phyloP scores from a whole-genome alignment of 2,797 vertebrate genomes.

The Anguilla anguilla region DNA sequence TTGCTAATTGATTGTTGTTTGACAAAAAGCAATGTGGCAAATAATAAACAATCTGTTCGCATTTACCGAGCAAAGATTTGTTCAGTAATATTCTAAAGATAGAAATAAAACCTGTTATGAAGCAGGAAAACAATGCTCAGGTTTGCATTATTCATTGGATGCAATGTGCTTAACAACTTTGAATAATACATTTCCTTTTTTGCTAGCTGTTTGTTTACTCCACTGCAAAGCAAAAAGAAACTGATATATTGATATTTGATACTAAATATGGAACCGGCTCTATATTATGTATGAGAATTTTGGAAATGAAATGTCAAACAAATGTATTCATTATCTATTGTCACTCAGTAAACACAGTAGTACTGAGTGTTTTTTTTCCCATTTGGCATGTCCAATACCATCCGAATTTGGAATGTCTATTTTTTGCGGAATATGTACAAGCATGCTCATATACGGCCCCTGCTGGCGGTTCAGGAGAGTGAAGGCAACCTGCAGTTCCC shows the following conservation, averaged over 20 bases:
- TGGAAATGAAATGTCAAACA: too few species aligned
- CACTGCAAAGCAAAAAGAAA: not conserved
- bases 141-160: not conserved
- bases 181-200: conserved; percentile 3
- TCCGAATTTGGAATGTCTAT: too few species aligned
- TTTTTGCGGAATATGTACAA: too few species aligned
- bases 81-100: conserved; percentile 22
- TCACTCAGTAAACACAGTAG: too few species aligned
- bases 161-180: conserved; percentile 12
- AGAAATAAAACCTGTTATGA: not conserved
- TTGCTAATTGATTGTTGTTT: conserved; percentile 28
- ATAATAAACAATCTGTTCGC: conserved; percentile 31
- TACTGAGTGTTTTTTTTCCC: too few species aligned
- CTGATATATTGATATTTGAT: not conserved
- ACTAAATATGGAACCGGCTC: too few species aligned
- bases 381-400: too few species aligned
- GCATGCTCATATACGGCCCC: too few species aligned
- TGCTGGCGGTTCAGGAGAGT: too few species aligned
- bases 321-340: too few species aligned
- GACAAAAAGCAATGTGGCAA: conserved; percentile 23
- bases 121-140: conserved; percentile 6
- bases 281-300: not conserved
- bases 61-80: conserved; percentile 18
- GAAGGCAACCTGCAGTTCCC: too few species aligned
- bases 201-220: not conserved